Evolutionary conservation across 1,140 invertebrate species (phyloP), one percentile per base, ranked within the genome.

Genomic region (Brachionus plicatilis): DNA sequence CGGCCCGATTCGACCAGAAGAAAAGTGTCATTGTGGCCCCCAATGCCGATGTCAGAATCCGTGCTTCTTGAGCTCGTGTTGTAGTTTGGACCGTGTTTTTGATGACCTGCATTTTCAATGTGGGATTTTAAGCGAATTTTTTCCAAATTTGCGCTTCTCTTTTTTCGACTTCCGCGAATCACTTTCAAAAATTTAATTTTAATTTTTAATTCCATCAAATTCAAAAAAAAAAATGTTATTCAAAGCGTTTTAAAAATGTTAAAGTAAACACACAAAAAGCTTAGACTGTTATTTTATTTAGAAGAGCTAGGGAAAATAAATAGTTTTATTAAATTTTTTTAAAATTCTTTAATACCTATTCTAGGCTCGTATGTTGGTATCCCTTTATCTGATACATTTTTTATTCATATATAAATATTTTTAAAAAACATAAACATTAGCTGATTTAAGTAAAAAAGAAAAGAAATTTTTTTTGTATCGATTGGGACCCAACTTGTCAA

Each of bases 71-170:
- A n/a, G 27, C 43, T 50, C 7, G 43, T n/a, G 43, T 76, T 47
- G 45, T 76, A 27, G 33, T 76, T 47, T 29, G 24, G 27, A 2
- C 20, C n/a, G 72, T 76, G 72, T n/a, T 45, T 41, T 7, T 76
- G 72, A 12, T 76, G 43, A n/a, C 8, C 27, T n/a, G 20, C 3
- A 7, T 20, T 27, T 12, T 76, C 45, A 8, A 76, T 76, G 12
- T 76, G 72, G 9, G 72, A 76, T 50, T 76, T 76, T 76, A 76
- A 50, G 17, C 72, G 17, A 37, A 76, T 76, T 76, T 76, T 76
- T 76, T 76, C 72, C 47, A 76, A 76, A 53, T 76, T 76, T 12
- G 72, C 72, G n/a, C 72, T 76, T 27, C 72, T 45, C 43, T 76
- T 76, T 76, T 76, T 76, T 27, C 72, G 14, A 76, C 72, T 76